These are phyloP conservation scores for Monochamus alternatus DNA, from an alignment of 2,888 invertebrate species.

Conservation along the genomic window DNA sequence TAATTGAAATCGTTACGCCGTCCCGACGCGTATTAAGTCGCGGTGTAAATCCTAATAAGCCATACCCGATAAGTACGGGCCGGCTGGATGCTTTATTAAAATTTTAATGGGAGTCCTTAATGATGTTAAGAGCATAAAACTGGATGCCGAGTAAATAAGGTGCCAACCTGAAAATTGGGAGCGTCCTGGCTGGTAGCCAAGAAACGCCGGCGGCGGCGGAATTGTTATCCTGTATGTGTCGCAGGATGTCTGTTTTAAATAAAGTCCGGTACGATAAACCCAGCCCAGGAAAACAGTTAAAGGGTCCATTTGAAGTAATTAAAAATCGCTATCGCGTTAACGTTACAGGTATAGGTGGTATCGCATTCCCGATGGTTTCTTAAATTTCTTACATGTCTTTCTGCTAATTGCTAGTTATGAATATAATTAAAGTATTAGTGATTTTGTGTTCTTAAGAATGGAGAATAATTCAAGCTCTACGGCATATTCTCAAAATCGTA, in stretches of 20 bases:
- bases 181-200: conserved; percentile 18
- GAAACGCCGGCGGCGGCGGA: not conserved
- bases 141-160: not conserved
- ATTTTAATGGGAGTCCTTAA: conserved; percentile 7
- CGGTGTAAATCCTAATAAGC: not conserved
- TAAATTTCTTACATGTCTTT: too few species aligned
- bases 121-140: conserved; percentile 14
- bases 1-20: too few species aligned
- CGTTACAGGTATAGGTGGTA: too few species aligned
- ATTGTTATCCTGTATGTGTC: not conserved
- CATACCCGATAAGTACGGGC: conserved; percentile 2
- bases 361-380: too few species aligned
- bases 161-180: conserved; percentile 8
- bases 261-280: not conserved
- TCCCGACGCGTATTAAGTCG: not conserved
- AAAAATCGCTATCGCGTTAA: too few species aligned
- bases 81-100: not conserved
- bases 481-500: too few species aligned
- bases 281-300: too few species aligned
- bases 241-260: conserved; percentile 4
- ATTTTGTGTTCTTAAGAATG: too few species aligned
- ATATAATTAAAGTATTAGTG: too few species aligned
- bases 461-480: too few species aligned
- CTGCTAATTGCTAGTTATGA: too few species aligned
- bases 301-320: too few species aligned